These are phyloP conservation scores for Caenorhabditis sp. DNA, from an alignment of 2,888 invertebrate genomes.

Conservation along the genomic window DNA sequence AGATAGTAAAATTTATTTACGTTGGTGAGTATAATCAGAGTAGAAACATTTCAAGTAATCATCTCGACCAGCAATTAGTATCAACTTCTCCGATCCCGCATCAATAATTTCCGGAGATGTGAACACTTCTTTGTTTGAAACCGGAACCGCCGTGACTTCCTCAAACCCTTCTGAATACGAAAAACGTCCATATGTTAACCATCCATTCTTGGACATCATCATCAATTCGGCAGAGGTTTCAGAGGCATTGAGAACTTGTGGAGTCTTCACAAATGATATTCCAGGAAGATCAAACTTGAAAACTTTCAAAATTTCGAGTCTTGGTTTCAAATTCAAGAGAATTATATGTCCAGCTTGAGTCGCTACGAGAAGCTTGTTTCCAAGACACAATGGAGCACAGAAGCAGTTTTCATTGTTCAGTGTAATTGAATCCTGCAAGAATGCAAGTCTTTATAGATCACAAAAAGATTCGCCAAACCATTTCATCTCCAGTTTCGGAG, in stretches of 20 bases:
- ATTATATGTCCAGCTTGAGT: slow-evolving; percentile 38
- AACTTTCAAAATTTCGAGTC: neutral
- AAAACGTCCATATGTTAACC: slow-evolving; percentile 13
- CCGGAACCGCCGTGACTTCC: neutral
- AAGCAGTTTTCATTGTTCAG: slow-evolving; percentile 34
- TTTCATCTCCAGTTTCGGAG: slow-evolving; percentile 2
- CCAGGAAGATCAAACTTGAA: slow-evolving; percentile 21
- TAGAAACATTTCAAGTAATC: slow-evolving; percentile 44
- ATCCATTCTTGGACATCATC: slow-evolving; percentile 37
- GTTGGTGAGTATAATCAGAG: neutral
- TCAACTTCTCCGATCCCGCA: neutral
- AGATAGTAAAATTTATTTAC: neutral
- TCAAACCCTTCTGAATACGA: slow-evolving; percentile 8
- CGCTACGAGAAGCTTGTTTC: neutral
- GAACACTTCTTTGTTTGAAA: slow-evolving; percentile 42
- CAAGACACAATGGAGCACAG: slow-evolving; percentile 41
- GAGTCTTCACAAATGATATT: slow-evolving; percentile 36
- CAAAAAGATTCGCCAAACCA: neutral
- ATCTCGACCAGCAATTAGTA: slow-evolving; percentile 45
- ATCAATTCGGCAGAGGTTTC: neutral
- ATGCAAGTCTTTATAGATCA: too few species aligned
- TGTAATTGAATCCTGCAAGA: slow-evolving; percentile 27
- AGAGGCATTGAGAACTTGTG: neutral
- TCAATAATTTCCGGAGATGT: slow-evolving; percentile 30
- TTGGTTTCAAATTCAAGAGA: neutral